These are phyloP conservation scores for Eupithecia centaureata DNA, from an alignment of 2,888 invertebrate genomes.

Conservation along the genomic window DNA sequence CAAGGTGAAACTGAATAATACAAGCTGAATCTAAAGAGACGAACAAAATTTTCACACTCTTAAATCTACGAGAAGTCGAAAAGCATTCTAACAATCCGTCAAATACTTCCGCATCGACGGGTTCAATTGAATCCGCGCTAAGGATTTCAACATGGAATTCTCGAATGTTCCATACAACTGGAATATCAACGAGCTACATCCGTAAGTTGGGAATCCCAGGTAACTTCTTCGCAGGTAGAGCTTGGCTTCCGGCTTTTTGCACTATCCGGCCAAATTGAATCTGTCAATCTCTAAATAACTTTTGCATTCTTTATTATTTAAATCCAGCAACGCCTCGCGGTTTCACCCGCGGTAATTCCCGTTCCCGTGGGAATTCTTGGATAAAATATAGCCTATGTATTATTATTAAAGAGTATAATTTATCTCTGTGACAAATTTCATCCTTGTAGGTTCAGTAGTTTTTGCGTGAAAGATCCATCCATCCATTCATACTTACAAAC, in stretches of 20 bases:
- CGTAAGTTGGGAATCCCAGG: constrained; percentile 40
- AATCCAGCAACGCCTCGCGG: too few species aligned
- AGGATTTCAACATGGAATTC: constrained; percentile 25
- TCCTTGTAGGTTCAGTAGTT: too few species aligned
- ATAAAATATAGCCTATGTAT: too few species aligned
- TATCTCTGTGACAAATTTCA: too few species aligned
- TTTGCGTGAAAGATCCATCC: too few species aligned
- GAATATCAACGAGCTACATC: constrained; percentile 39
- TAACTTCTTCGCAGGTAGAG: constrained; percentile 23
- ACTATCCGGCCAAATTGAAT: not conserved
- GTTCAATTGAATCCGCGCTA: constrained; percentile 12
- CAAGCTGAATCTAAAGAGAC: not conserved
- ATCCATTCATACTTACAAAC: too few species aligned
- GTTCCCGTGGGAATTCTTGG: too few species aligned
- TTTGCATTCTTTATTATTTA: too few species aligned
- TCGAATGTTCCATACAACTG: constrained; percentile 31
- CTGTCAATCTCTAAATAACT: not conserved
- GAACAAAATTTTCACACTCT: not conserved
- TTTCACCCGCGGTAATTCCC: too few species aligned
- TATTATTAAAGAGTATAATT: too few species aligned
- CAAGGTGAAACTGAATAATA: not conserved
- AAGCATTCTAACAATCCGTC: constrained; percentile 5
- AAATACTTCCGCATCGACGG: constrained; percentile 13
- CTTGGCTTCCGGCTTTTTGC: constrained; percentile 8
- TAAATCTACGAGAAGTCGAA: constrained; percentile 5